Evolutionary conservation across 2,113 vertebrate genomes (phyloP), one percentile per base, ranked within the genome.

Genomic region (Saguinus midas): DNA sequence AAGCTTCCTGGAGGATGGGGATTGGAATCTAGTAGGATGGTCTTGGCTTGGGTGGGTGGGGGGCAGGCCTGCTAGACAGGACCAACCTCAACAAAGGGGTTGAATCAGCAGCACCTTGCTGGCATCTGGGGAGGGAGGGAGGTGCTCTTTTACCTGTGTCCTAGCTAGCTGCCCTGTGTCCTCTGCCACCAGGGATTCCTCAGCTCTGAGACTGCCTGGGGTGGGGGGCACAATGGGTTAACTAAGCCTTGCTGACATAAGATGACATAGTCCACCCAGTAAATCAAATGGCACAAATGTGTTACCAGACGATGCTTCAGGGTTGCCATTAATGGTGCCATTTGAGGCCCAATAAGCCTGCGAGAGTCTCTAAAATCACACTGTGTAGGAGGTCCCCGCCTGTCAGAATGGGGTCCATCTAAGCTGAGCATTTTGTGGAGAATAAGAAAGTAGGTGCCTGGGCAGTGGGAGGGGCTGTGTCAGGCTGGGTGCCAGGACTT

Each of bases 301-400:
- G 11, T 82, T 8, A 5, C 18, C 21, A 52, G 16, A 52, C 52
- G 1, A 5, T 52, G 52, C 52, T 52, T 52, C 52, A 52, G 52
- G 52, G 52, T 52, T 52, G 7, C 21, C 21, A 32, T 55, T 52
- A 25, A 5, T 6, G 45, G 21, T 40, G 37, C 29, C 43, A 21
- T 80, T 32, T 82, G 75, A 66, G 89, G 14, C 73, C 66, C 45
- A 29, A 1, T 4, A 3, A 40, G 27, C 64, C 52, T n/a, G 2
- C 5, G 43, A 20, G 82, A 25, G 40, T 50, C n/a, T 81, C 87
- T n/a, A 50, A 43, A 35, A 32, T 40, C 70, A 48, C 5, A 13
- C 27, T 5, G 1, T 1, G 2, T 29, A 8, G 48, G 27, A 93
- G 76, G 40, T 0, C 0, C 27, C 70, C 58, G 48, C 61, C 45